phyloP scores from a whole-genome alignment of 2,113 vertebrate species.

The Parotia lawesii region DNA sequence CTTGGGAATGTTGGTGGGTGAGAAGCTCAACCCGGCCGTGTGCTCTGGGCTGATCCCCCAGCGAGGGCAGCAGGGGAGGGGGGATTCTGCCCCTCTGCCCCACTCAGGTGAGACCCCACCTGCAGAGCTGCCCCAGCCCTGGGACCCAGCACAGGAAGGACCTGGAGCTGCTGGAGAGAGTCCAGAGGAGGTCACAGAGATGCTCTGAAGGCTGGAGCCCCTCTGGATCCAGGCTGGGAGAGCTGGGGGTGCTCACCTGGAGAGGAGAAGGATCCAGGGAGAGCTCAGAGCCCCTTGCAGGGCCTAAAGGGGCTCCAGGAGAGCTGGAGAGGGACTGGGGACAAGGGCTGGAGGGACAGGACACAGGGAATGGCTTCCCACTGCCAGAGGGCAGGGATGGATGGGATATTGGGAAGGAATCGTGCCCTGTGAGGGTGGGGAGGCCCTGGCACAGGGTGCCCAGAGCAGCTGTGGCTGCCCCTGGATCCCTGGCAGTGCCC shows the following conservation, averaged over 20 bases:
- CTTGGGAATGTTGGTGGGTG: not conserved
- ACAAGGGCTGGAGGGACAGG: not conserved
- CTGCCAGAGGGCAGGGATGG: accelerated
- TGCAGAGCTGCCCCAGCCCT: not conserved
- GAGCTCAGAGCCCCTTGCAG: not conserved
- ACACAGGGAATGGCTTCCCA: not conserved
- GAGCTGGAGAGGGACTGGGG: not conserved
- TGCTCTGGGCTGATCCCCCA: not conserved
- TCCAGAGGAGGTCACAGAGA: not conserved
- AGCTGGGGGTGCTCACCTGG: not conserved
- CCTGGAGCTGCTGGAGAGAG: not conserved
- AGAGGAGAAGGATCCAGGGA: not conserved
- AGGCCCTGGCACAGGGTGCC: not conserved
- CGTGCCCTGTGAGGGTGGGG: accelerated
- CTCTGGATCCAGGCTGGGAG: not conserved
- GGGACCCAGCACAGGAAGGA: not conserved
- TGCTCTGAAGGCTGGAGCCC: not conserved
- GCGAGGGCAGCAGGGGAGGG: not conserved
- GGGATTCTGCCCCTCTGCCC: not conserved
- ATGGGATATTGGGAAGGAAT: not conserved
- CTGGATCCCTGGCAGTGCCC: not conserved
- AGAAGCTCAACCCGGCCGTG: not conserved
- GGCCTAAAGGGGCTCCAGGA: not conserved
- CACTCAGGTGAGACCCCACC: not conserved
- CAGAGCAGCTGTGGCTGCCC: not conserved